These are phyloP conservation scores for Ridgeia piscesae DNA, from an alignment of 1,140 invertebrate genomes.

Conservation along the genomic window DNA sequence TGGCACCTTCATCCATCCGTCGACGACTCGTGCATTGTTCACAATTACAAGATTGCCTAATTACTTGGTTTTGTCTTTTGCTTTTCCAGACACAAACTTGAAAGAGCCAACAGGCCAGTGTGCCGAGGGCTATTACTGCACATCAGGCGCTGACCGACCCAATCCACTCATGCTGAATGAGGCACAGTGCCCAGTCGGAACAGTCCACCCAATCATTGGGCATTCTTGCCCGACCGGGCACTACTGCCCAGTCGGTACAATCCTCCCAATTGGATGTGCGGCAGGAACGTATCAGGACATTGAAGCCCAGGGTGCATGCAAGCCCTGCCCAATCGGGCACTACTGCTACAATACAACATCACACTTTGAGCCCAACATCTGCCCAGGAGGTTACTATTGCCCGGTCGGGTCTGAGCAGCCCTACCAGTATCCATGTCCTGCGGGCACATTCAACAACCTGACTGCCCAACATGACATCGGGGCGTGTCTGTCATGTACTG, in stretches of 20 bases:
- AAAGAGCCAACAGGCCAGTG: slow-evolving; percentile 46
- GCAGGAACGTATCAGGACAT: slow-evolving; percentile 50
- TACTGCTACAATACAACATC: slow-evolving; percentile 49
- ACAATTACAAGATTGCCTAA: no score
- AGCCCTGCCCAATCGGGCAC: slow-evolving; percentile 47
- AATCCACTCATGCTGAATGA: slow-evolving; percentile 49
- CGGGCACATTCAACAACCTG: slow-evolving; percentile 49
- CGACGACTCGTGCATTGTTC: no score
- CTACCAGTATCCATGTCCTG: slow-evolving; percentile 43
- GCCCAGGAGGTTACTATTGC: slow-evolving; percentile 52
- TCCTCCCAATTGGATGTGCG: slow-evolving; percentile 48
- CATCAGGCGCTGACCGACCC: slow-evolving; percentile 42
- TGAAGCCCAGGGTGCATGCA: slow-evolving; percentile 42
- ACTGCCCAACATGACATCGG: slow-evolving; percentile 37
- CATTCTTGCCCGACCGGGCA: slow-evolving; percentile 50
- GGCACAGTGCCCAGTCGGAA: slow-evolving; percentile 45
- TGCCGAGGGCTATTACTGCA: slow-evolving; percentile 43
- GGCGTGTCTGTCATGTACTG: slow-evolving; percentile 48
- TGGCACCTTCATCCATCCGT: no score
- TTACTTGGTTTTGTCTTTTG: neutral
- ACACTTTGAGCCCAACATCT: slow-evolving; percentile 43
- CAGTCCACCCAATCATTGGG: slow-evolving; percentile 50
- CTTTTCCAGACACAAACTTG: slow-evolving; percentile 40
- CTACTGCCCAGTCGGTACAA: slow-evolving; percentile 49
- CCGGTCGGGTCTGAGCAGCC: slow-evolving; percentile 42